Conservation (phyloP, 2,888 invertebrate genomes). For the Omphaloscelis lunosa region DNA sequence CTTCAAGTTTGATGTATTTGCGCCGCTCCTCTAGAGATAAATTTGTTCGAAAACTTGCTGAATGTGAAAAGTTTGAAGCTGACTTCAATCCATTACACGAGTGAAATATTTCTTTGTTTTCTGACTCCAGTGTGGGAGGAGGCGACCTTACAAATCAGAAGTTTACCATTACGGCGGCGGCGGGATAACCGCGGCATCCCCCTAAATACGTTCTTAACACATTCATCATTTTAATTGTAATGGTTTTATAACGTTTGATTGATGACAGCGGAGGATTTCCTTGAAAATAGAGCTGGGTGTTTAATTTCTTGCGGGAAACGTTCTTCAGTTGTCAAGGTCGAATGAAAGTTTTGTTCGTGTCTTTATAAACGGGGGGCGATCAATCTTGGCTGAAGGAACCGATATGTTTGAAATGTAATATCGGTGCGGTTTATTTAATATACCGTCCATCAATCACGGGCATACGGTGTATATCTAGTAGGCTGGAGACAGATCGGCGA, state of each 20-base stretch:
- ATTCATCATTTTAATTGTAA: constrained; percentile 71
- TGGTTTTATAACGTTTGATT: constrained; percentile 73
- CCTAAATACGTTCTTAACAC: constrained; percentile 67
- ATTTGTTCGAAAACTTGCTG: constrained; percentile 89
- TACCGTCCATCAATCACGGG: constrained; percentile 86
- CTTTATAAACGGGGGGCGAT: constrained; percentile 81
- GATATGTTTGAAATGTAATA: constrained; percentile 88
- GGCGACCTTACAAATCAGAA: constrained; percentile 85
- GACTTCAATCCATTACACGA: constrained; percentile 91
- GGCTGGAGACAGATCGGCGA: constrained; percentile 84
- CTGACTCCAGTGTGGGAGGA: constrained; percentile 80
- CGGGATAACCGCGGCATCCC: constrained; percentile 49
- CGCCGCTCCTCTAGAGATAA: constrained; percentile 88
- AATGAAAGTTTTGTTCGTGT: constrained; percentile 55
- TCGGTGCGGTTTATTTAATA: constrained; percentile 88
- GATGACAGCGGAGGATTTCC: constrained; percentile 63
- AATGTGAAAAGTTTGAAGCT: constrained; percentile 90
- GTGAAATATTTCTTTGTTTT: constrained; percentile 91
- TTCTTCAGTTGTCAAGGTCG: constrained; percentile 51
- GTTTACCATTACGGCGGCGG: constrained; percentile 77
- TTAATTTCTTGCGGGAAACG: constrained; percentile 53
- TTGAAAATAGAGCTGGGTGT: constrained; percentile 43
- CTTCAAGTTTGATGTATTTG: constrained; percentile 90
- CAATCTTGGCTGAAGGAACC: constrained; percentile 85
- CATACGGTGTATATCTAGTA: constrained; percentile 77